These are phyloP conservation scores for Mimas tiliae DNA, from an alignment of 2,888 invertebrate species.

Conservation along the genomic window DNA sequence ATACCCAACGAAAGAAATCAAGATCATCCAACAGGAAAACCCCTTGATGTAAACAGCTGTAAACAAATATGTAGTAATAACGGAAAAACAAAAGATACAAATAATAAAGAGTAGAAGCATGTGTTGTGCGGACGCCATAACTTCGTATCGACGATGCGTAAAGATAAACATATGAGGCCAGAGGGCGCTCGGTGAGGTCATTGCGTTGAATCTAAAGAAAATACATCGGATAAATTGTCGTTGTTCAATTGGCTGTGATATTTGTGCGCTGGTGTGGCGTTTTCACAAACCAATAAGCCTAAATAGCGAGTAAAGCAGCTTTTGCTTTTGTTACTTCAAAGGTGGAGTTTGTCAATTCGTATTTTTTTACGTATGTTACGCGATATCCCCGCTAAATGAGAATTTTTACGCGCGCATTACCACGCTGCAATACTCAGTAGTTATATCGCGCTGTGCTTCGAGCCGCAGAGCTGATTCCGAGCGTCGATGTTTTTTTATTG, in stretches of 20 bases:
- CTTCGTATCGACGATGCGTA: conserved; percentile 41
- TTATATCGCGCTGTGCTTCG: too few relatives aligned
- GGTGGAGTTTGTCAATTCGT: too few relatives aligned
- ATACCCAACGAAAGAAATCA: neutral
- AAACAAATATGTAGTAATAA: conserved; percentile 25
- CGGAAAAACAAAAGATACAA: conserved; percentile 26
- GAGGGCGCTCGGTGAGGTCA: conserved; percentile 19
- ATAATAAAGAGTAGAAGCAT: conserved; percentile 40
- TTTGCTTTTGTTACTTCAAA: too few relatives aligned
- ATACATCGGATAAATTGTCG: neutral
- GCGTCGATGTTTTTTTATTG: too few relatives aligned
- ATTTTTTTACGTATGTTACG: too few relatives aligned
- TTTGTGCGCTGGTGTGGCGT: neutral
- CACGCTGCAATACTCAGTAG: too few relatives aligned
- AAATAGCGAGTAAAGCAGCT: too few relatives aligned
- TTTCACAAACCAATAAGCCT: neutral
- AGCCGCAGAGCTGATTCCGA: too few relatives aligned
- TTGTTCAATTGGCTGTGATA: neutral
- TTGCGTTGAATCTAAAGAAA: neutral
- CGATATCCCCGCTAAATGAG: too few relatives aligned
- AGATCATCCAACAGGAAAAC: conserved; percentile 7
- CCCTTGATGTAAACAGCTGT: conserved; percentile 21
- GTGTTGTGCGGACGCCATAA: conserved; percentile 40
- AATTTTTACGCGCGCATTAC: too few relatives aligned
- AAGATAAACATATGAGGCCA: conserved; percentile 41